Evolutionary conservation across 2,888 invertebrate species (phyloP).

Genomic region (Drosophila sordidapex): DNA sequence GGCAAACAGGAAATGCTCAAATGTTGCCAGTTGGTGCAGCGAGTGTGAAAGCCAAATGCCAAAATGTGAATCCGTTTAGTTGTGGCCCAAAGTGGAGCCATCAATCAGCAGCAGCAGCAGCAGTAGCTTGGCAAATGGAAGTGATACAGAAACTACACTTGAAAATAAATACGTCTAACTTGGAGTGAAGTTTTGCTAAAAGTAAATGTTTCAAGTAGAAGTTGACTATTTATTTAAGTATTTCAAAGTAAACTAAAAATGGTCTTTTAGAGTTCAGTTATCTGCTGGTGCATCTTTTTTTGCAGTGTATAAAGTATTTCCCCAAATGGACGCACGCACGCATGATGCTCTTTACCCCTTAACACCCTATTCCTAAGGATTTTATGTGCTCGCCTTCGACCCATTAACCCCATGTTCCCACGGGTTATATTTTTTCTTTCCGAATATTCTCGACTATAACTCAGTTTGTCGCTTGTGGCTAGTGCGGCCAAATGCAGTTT

Average conservation of each 20-base stretch:
- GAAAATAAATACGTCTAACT: neutral
- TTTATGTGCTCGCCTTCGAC: neutral
- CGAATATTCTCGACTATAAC: slow-evolving; percentile 31
- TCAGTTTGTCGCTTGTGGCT: slow-evolving; percentile 62
- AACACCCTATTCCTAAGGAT: neutral
- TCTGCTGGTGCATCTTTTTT: no score
- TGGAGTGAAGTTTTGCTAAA: neutral
- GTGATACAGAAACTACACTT: slow-evolving; percentile 7
- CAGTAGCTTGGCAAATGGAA: slow-evolving; percentile 27
- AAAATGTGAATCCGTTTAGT: slow-evolving; percentile 62
- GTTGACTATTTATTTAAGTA: neutral
- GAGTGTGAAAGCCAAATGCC: slow-evolving; percentile 38
- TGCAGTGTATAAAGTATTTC: neutral
- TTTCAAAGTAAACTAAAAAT: neutral
- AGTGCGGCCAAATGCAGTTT: slow-evolving; percentile 58
- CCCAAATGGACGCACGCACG: slow-evolving; percentile 29
- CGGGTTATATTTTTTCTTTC: neutral
- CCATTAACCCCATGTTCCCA: neutral
- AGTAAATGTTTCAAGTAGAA: neutral
- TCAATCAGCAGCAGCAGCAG: slow-evolving; percentile 60
- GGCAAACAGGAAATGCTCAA: slow-evolving; percentile 22
- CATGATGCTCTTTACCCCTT: neutral
- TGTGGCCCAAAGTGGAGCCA: slow-evolving; percentile 63
- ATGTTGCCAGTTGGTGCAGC: neutral
- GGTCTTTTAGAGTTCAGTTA: neutral